Base-by-base conservation (phyloP, 2,888 invertebrate genomes). In the Cerastis rubricosa region DNA sequence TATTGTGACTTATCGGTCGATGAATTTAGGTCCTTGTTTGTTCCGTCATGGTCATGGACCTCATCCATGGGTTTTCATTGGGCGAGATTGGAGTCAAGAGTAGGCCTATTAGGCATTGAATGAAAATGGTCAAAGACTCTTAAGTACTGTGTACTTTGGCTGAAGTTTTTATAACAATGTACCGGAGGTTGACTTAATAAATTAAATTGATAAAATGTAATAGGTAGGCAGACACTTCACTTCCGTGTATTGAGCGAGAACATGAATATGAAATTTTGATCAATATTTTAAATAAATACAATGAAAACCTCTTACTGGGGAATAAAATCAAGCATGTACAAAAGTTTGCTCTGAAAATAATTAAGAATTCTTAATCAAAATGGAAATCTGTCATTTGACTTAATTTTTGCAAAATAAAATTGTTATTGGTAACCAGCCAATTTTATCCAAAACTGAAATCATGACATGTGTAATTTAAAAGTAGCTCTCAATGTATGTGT, bases 81-180 rank as follows among this genome's bases (percentile, higher is more conserved):
- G 8, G 43, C 14, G 8, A 43, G 64, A n/a, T 14, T 17, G n/a
- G 8, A 17, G 17, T 64, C 64, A 43, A 43, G 43, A 64, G 64
- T 17, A 43, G n/a, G 40, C n/a, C 14, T n/a, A 8, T 7, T 14
- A 64, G 14, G 14, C n/a, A n/a, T n/a, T 43, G 2, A 64, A 64
- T 43, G 43, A 64, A 43, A 64, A 43, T 64, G 11, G n/a, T 64
- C 8, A 17, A 51, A 17, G 25, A 63, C 54, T 75, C 25, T 2
- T 54, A 54, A 81, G 83, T 82, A 76, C 76, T 82, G 54, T 77
- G 76, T 77, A 76, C 76, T 82, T 47, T 47, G 49, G 1, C 29
- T 61, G 22, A 74, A 45, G 25, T 74, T 54, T n/a, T 51, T 8
- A 29, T 19, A 6, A 9, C 49, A 2, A 80, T 43, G n/a, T 35